Evolutionary conservation across 2,113 vertebrate species (phyloP), one percentile per base, ranked within the genome.

Genomic region (Cygnus buccinator): DNA sequence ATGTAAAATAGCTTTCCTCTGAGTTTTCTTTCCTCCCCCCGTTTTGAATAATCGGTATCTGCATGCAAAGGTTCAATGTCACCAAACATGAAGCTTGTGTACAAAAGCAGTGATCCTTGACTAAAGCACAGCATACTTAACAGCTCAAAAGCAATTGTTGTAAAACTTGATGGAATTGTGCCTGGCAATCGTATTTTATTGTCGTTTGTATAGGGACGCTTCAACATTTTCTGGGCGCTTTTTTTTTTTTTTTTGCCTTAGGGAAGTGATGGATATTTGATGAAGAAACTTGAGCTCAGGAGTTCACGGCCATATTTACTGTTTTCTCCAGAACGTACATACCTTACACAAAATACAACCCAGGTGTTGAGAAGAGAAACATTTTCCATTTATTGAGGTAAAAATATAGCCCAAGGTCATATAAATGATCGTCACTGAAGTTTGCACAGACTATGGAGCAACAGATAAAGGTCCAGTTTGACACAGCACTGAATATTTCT

Each of bases 51-150:
- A 95, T 92, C 71, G 0, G 80, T 96, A 95, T 97, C 93, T 95
- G 82, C 92, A 96, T 96, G 94, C 19, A 22, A 97, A 94, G 93
- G 96, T 97, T 97, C 97, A 97, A 97, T 97, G 97, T 97, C 96
- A 94, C 88, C 93, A 96, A 97, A 95, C 95, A 94, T 85, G 92
- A 95, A 81, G 95, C 74, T 94, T 97, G 87, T 95, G 90, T 96
- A 95, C 87, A 96, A 97, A 97, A 97, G 97, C 97, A 97, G 97
- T 96, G 96, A 97, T 97, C 96, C 97, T 97, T 97, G 96, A 97
- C 96, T 97, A 97, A 95, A 95, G 95, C 94, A 94, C 86, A 97
- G 85, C 89, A 43, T 97, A 96, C 97, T 97, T 97, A 97, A 96
- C 87, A 93, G 93, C 97, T 97, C 94, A 97, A 96, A 97, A 95